Conservation (phyloP, 2,113 vertebrate genomes). For the Marcusenius ussheri region DNA sequence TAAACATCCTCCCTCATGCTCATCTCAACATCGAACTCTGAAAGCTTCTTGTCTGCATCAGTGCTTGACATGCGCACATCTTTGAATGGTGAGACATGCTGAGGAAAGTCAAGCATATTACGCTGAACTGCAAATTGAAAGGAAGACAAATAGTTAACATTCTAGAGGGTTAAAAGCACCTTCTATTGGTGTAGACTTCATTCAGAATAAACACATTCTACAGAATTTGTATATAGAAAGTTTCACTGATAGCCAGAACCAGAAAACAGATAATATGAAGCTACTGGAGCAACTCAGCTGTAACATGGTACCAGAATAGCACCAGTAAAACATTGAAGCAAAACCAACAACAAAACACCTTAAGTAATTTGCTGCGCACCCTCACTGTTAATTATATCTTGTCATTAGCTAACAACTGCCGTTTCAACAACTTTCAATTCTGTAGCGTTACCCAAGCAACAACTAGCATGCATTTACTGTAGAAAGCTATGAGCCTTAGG, state of each 20-base stretch:
- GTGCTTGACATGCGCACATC: slow-evolving; percentile 82
- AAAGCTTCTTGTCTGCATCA: slow-evolving; percentile 85
- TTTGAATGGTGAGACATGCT: slow-evolving; percentile 83
- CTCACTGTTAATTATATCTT: neutral
- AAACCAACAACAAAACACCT: neutral
- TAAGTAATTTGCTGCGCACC: neutral
- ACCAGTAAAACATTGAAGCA: neutral
- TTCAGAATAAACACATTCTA: neutral
- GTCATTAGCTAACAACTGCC: neutral
- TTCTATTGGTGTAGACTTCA: neutral
- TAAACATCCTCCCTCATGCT: slow-evolving; percentile 96
- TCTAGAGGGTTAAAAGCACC: neutral
- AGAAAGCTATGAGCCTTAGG: neutral
- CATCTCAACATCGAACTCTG: slow-evolving; percentile 96
- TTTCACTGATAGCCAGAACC: neutral
- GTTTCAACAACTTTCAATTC: neutral
- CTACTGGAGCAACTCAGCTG: neutral
- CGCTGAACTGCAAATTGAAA: slow-evolving; percentile 65
- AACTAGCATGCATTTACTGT: neutral
- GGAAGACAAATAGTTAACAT: slow-evolving; percentile 5
- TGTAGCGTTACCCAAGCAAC: neutral
- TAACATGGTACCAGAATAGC: neutral
- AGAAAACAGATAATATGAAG: neutral
- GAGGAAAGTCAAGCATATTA: slow-evolving; percentile 92
- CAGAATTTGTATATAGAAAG: neutral